Evolutionary conservation across 2,888 invertebrate genomes (phyloP).

Genomic region (Amiota minor): DNA sequence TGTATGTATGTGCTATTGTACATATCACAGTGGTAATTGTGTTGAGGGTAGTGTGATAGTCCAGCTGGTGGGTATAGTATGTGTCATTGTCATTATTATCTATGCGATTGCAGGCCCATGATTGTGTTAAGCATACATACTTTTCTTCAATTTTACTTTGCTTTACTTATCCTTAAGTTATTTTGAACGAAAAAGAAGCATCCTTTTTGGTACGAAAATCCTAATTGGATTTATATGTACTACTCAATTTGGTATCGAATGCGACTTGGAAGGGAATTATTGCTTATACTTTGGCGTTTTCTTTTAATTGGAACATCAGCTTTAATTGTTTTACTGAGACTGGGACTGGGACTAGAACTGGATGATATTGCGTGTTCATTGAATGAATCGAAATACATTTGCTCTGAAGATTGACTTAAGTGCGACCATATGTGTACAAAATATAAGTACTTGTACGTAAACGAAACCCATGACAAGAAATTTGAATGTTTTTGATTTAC

Average conservation of each 20-base stretch:
- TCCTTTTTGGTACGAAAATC: slow-evolving; percentile 49
- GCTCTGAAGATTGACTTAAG: slow-evolving; percentile 9
- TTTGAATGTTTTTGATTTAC: too few relatives aligned
- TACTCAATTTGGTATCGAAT: slow-evolving; percentile 1
- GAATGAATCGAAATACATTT: background rate
- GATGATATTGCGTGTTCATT: slow-evolving; percentile 28
- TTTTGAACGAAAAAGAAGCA: slow-evolving; percentile 49
- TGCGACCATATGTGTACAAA: background rate
- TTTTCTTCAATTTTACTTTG: background rate
- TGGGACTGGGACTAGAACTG: background rate
- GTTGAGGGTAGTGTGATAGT: background rate
- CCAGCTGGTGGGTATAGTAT: background rate
- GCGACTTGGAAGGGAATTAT: slow-evolving; percentile 56
- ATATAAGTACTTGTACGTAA: background rate
- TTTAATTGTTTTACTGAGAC: slow-evolving; percentile 25
- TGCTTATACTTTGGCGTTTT: slow-evolving; percentile 53
- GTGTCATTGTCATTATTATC: slow-evolving; percentile 32
- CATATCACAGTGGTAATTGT: background rate
- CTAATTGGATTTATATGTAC: slow-evolving; percentile 66
- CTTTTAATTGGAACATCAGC: slow-evolving; percentile 29
- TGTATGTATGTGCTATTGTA: too few relatives aligned
- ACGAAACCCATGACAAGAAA: too few relatives aligned
- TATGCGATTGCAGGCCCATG: slow-evolving; percentile 30
- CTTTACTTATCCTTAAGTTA: slow-evolving; percentile 2
- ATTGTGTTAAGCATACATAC: slow-evolving; percentile 4